A percentile compares a stretch with the other conserved stretches of the same genome.
Evolutionary conservation across 1,140 invertebrate genomes (phyloP).

Genomic region (Fragariocoptes setiger): DNA sequence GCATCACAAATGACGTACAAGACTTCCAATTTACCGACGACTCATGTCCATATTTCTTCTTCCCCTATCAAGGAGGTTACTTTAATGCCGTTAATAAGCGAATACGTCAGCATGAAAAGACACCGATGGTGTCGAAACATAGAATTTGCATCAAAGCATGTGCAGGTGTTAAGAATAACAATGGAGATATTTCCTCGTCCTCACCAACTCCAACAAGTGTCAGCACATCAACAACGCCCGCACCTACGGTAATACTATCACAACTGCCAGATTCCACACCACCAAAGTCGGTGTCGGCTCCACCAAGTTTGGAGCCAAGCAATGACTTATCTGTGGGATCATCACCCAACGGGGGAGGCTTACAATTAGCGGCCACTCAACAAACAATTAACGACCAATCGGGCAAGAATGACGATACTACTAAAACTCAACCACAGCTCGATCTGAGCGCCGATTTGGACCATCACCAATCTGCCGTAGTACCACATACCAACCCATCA

Average conservation of each 20-base stretch:
- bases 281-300: slow-evolving; percentile 1
- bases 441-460: too few relatives aligned
- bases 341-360: too few relatives aligned
- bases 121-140: slow-evolving; percentile 39
- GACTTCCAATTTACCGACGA: slow-evolving; percentile 51
- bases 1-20: slow-evolving; percentile 34
- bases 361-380: too few relatives aligned
- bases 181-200: neutral
- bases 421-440: too few relatives aligned
- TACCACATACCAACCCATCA: neutral
- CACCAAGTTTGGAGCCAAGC: too few relatives aligned
- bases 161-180: neutral
- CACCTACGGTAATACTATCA: neutral
- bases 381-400: neutral
- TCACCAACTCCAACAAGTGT: neutral
- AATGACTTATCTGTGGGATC: too few relatives aligned
- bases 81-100: slow-evolving; percentile 53
- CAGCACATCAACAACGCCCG: neutral
- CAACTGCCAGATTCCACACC: neutral
- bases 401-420: neutral
- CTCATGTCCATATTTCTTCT: slow-evolving; percentile 55
- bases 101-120: slow-evolving; percentile 40
- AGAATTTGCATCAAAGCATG: slow-evolving; percentile 36
- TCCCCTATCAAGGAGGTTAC: slow-evolving; percentile 34
- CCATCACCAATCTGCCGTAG: neutral